Evolutionary conservation across 1,140 invertebrate genomes (phyloP).

Genomic region (Neodiprion virginianus): DNA sequence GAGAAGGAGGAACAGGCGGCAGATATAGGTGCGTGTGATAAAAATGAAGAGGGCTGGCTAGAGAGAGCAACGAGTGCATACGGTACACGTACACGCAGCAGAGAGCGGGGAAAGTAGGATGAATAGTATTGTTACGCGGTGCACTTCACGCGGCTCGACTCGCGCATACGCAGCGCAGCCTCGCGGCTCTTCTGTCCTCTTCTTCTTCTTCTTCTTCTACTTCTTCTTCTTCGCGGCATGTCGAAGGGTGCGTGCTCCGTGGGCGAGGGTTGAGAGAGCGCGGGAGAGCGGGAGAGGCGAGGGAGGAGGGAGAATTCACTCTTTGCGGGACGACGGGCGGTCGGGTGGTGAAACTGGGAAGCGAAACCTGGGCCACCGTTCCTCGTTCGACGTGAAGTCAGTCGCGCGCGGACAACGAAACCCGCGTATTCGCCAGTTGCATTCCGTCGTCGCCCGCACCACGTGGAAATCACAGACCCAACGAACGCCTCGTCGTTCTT

Average conservation of each 20-base stretch:
- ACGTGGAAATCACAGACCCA: no score
- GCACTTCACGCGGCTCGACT: conserved; percentile 10
- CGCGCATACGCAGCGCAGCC: conserved; percentile 1
- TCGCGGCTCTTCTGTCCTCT: no score
- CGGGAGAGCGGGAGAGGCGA: conserved; percentile 19
- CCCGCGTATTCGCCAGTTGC: neutral
- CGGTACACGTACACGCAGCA: conserved; percentile 19
- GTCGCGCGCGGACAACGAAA: conserved; percentile 1
- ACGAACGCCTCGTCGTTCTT: no score
- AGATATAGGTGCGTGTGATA: neutral
- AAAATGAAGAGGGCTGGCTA: no score
- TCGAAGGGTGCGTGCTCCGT: neutral
- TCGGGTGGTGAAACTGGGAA: neutral
- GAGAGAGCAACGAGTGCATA: conserved; percentile 2
- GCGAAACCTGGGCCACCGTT: conserved; percentile 3
- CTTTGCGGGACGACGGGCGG: no score
- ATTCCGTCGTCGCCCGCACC: no score
- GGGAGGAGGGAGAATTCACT: neutral
- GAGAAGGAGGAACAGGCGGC: conserved; percentile 3
- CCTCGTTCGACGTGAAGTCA: neutral
- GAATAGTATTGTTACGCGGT: neutral
- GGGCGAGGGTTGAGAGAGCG: neutral
- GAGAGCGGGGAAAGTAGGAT: conserved; percentile 26
- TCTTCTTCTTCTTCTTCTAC: no score
- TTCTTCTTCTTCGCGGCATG: no score